Evolutionary conservation across 1,140 invertebrate genomes (phyloP), one percentile per base, ranked within the genome.

Genomic region (Panagrolaimus sp.): DNA sequence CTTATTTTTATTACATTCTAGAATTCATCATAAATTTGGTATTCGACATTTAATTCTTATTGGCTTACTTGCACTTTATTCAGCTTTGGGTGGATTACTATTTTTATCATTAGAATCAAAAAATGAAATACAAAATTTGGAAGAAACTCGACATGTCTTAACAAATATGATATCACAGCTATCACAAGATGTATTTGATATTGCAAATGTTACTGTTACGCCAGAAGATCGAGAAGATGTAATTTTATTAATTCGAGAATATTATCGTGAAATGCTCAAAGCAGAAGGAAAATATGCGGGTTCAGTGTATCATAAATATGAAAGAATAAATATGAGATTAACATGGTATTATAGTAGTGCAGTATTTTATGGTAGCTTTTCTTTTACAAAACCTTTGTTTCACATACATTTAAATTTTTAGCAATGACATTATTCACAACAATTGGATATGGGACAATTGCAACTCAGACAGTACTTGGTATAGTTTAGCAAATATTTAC

Each of bases 391-490:
- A 23, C n/a, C n/a, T n/a, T n/a, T n/a, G n/a, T n/a, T n/a, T n/a
- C 20, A 25, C 13, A n/a, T n/a, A 53, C 8, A 20, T 9, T 9
- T 25, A n/a, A 5, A 25, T 3, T 23, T 57, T 57, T 57, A 57
- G 51, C 51, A 57, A 57, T 57, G 51, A 57, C 51, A 38, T 63
- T 63, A 63, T 63, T 63, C 9, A 43, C 27, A 14, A 63, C 62
- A 27, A 63, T 63, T 31, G 62, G 27, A 38, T 63, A 43, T 9
- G 42, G 62, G 0, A 63, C 62, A 9, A 43, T 43, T 13, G 27
- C 38, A 2, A 9, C 27, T 2, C 27, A 63, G 9, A 43, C 62
- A n/a, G 27, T 16, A 27, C 31, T 38, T 38, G 31, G 31, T 38
- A 38, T 4, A 38, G n/a, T n/a, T 38, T 38, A 38, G 2, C 31